phyloP scores from a whole-genome alignment of 2,113 vertebrate species.

The Patagioenas fasciata region DNA sequence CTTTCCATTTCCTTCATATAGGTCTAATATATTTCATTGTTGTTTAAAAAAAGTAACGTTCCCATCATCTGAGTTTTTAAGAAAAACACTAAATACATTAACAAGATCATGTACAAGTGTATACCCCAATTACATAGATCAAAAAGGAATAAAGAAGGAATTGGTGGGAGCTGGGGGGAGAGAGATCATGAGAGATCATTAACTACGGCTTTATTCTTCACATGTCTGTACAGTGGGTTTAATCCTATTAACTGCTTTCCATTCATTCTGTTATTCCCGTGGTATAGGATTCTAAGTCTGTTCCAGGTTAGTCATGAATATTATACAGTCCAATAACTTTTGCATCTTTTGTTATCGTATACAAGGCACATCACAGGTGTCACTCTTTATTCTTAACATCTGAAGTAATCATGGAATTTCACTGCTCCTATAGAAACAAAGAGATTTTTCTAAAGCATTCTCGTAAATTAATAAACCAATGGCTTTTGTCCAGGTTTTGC shows the following conservation, averaged over 20 bases:
- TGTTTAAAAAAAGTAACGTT: neutral
- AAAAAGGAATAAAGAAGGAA: neutral
- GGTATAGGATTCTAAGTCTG: neutral
- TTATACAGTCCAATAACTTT: neutral
- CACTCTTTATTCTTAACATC: slow-evolving; percentile 31
- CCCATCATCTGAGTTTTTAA: neutral
- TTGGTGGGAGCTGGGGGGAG: fast-evolving
- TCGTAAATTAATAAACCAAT: slow-evolving; percentile 1
- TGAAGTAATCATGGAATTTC: slow-evolving; percentile 38
- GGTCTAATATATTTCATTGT: neutral
- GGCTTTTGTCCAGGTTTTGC: slow-evolving; percentile 25
- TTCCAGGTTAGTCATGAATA: neutral
- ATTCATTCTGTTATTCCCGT: neutral
- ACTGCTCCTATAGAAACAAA: slow-evolving; percentile 25
- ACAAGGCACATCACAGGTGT: neutral
- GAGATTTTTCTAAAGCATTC: slow-evolving; percentile 18
- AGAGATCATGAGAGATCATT: neutral
- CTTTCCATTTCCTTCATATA: neutral
- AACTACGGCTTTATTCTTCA: neutral
- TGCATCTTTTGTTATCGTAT: neutral
- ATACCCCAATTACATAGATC: neutral
- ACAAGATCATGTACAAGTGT: neutral
- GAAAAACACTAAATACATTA: neutral
- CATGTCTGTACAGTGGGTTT: neutral
- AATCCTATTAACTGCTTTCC: slow-evolving; percentile 7